Conservation (phyloP, 2,888 invertebrate species). For the Ptychoptera contaminata region DNA sequence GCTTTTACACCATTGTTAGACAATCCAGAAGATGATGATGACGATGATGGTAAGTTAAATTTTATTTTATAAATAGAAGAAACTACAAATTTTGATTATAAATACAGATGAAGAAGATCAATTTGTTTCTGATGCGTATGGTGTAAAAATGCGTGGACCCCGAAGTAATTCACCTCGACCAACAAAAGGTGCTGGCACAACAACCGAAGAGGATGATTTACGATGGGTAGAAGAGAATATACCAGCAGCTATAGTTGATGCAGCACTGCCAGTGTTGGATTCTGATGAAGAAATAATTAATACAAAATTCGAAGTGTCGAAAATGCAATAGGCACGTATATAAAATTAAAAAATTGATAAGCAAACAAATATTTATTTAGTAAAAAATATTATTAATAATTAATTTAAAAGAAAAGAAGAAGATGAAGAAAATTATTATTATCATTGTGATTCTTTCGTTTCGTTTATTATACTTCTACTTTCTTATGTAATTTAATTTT, state of each 20-base stretch:
- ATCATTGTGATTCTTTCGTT: too few relatives aligned
- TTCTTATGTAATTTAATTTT: too few relatives aligned
- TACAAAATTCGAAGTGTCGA: slow-evolving; percentile 74
- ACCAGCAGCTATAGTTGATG: slow-evolving; percentile 56
- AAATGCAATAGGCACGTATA: slow-evolving; percentile 53
- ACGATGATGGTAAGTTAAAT: slow-evolving; percentile 26
- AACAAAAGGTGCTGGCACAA: slow-evolving; percentile 23
- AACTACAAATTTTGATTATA: too few relatives aligned
- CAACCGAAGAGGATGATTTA: slow-evolving; percentile 54
- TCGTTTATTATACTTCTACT: too few relatives aligned
- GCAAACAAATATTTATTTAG: too few relatives aligned
- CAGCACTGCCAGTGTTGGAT: slow-evolving; percentile 52
- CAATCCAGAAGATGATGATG: slow-evolving; percentile 62
- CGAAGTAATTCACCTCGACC: slow-evolving; percentile 32
- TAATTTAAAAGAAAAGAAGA: too few relatives aligned
- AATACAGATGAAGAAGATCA: slow-evolving; percentile 75
- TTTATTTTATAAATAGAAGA: too few relatives aligned
- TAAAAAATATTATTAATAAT: too few relatives aligned
- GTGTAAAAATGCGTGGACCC: slow-evolving; percentile 55
- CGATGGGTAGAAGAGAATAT: slow-evolving; percentile 94
- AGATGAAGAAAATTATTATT: too few relatives aligned
- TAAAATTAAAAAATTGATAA: background rate
- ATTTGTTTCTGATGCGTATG: slow-evolving; percentile 74
- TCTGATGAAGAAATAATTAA: slow-evolving; percentile 72
- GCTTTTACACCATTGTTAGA: slow-evolving; percentile 88